phyloP scores from a whole-genome alignment of 2,888 invertebrate genomes.

The Sesia apiformis region DNA sequence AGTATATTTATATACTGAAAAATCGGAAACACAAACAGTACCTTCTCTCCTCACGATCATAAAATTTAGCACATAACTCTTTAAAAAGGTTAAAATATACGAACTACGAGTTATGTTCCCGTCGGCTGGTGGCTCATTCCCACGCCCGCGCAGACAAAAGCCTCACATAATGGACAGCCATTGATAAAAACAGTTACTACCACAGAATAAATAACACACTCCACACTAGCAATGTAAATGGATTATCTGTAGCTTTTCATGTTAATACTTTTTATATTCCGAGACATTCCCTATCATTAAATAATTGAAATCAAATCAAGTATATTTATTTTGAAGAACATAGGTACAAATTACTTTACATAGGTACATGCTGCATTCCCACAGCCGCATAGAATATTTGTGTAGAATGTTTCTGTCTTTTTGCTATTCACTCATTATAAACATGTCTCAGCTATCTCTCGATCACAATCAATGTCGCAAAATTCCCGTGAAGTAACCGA shows the following conservation, averaged over 20 bases:
- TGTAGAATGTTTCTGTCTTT: too few species aligned
- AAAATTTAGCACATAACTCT: not conserved
- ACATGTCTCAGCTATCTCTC: too few species aligned
- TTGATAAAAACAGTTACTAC: conserved; percentile 51
- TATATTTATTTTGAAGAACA: not conserved
- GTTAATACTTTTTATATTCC: not conserved
- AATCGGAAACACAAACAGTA: too few species aligned
- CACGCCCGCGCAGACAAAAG: conserved; percentile 18
- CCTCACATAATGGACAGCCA: conserved; percentile 17
- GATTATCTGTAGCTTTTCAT: conserved; percentile 19
- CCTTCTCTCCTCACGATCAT: too few species aligned
- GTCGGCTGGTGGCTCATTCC: conserved; percentile 9
- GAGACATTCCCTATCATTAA: too few species aligned
- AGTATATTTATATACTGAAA: too few species aligned
- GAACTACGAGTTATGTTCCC: conserved; percentile 12
- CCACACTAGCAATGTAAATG: conserved; percentile 9
- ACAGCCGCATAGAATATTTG: too few species aligned
- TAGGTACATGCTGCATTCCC: too few species aligned
- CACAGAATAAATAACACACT: conserved; percentile 34
- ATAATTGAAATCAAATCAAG: not conserved
- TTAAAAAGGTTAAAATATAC: conserved; percentile 4
- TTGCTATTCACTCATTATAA: too few species aligned
- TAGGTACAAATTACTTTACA: too few species aligned
- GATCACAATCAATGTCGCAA: conserved; percentile 16
- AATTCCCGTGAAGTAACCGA: conserved; percentile 35